phyloP scores from a whole-genome alignment of 2,797 vertebrate species.

The Lophius americanus region DNA sequence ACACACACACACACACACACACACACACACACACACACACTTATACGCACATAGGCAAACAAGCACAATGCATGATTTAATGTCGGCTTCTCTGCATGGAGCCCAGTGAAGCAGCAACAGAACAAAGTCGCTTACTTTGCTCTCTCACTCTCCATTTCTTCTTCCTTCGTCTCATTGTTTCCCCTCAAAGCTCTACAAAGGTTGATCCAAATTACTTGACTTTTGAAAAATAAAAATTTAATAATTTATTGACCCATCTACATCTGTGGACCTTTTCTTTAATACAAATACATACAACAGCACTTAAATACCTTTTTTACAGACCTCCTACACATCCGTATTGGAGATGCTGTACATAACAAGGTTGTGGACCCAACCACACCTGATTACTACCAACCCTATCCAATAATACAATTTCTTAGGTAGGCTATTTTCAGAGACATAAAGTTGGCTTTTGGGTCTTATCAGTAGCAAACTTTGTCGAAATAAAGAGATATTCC shows the following conservation, averaged over 20 bases:
- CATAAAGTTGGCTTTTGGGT: too few relatives aligned
- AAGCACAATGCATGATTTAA: conserved; percentile 83
- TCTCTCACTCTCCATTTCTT: conserved; percentile 21
- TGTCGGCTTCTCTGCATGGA: conserved; percentile 79
- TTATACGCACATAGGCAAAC: conserved; percentile 54
- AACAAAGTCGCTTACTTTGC: conserved; percentile 47
- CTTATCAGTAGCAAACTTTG: too few relatives aligned
- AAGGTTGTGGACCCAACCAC: too few relatives aligned
- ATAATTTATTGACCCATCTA: background rate
- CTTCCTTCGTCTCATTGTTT: conserved; percentile 30
- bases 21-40: conserved; percentile 34
- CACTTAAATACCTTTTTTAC: too few relatives aligned
- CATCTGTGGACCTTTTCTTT: background rate
- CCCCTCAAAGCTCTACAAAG: conserved; percentile 30
- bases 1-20: conserved; percentile 28
- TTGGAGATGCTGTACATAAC: too few relatives aligned
- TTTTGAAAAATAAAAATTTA: background rate
- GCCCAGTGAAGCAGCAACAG: conserved; percentile 57
- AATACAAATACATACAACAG: background rate
- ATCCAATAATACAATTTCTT: too few relatives aligned
- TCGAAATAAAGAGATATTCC: too few relatives aligned
- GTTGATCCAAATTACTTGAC: conserved; percentile 19
- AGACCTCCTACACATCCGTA: too few relatives aligned
- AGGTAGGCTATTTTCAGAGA: too few relatives aligned
- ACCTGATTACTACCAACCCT: too few relatives aligned